Conservation (phyloP, 2,797 vertebrate genomes). For the Ara ararauna region DNA sequence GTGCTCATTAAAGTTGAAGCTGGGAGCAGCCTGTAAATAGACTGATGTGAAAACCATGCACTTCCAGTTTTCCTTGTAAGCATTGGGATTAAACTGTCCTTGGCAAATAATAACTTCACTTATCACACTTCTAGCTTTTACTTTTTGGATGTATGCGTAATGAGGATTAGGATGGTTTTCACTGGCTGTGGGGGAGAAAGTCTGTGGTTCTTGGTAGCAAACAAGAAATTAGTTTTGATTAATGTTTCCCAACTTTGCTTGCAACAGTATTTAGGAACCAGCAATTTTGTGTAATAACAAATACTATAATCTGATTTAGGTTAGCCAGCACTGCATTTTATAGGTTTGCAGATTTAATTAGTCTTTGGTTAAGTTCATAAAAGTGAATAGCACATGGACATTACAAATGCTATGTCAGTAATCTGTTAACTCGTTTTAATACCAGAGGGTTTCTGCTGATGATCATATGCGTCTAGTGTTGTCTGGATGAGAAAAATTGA, state of each 20-base stretch:
- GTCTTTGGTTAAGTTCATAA: neutral
- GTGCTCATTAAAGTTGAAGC: neutral
- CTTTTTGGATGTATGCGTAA: neutral
- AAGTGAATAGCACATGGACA: neutral
- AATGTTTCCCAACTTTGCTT: neutral
- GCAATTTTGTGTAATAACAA: neutral
- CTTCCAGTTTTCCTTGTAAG: neutral
- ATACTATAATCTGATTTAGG: neutral
- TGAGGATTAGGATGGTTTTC: neutral
- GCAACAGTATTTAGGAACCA: constrained; percentile 1
- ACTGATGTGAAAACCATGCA: neutral
- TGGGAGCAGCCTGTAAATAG: neutral
- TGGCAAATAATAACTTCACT: neutral
- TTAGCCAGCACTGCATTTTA: neutral
- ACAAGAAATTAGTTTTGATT: neutral
- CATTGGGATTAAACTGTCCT: neutral
- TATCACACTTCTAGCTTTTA: neutral
- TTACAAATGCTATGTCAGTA: neutral
- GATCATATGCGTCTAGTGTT: neutral
- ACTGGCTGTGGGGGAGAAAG: neutral
- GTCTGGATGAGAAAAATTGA: neutral
- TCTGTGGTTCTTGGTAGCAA: neutral
- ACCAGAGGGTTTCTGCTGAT: neutral
- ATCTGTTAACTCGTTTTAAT: neutral
- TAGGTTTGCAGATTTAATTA: neutral